These are phyloP conservation scores for Dolichotis patagonum DNA, from an alignment of 2,113 vertebrate species.

Conservation along the genomic window DNA sequence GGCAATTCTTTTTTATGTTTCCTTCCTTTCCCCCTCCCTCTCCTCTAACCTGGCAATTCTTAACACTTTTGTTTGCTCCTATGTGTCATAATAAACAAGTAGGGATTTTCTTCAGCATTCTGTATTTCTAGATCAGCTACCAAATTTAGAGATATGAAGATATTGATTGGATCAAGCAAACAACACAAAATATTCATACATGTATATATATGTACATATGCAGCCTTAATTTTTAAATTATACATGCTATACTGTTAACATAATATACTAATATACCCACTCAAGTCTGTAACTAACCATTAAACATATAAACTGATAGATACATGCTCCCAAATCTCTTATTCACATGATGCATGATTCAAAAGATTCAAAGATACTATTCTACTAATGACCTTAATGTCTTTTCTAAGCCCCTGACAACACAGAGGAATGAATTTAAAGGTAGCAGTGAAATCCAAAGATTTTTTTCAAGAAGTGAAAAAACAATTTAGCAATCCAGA, in stretches of 20 bases:
- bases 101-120: background rate
- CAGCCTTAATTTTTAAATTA: background rate
- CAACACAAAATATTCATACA: background rate
- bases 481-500: background rate
- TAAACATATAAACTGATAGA: background rate
- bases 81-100: background rate
- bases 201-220: background rate
- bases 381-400: background rate
- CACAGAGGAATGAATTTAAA: slow-evolving; percentile 4
- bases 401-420: background rate
- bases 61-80: background rate
- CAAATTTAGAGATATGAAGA: background rate
- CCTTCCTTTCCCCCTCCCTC: background rate
- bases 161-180: background rate
- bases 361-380: background rate
- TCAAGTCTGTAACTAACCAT: background rate
- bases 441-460: background rate
- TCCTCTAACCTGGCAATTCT: background rate
- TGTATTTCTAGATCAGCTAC: background rate
- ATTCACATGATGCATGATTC: background rate
- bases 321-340: background rate
- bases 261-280: background rate
- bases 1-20: background rate
- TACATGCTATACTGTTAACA: background rate
- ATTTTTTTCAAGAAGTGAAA: background rate